phyloP scores from a whole-genome alignment of 2,888 invertebrate species.

The Prosapia bicincta region DNA sequence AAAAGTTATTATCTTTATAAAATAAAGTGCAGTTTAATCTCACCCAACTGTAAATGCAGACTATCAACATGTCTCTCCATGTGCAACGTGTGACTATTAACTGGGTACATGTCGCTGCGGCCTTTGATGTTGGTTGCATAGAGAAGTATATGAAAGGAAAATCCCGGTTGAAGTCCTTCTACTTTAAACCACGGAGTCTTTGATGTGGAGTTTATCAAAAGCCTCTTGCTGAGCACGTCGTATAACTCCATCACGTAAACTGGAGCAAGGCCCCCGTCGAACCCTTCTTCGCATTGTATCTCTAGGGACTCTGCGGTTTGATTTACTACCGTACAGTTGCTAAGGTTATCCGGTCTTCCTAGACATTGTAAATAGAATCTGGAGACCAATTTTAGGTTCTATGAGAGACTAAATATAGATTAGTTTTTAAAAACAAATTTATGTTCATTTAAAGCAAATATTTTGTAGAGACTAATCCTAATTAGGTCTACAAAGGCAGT shows the following conservation, averaged over 20 bases:
- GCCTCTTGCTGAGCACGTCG: conserved; percentile 49
- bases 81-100: conserved; percentile 68
- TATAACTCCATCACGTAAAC: conserved; percentile 70
- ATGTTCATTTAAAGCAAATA: too few species aligned
- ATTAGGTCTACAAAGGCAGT: too few species aligned
- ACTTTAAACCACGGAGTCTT: conserved; percentile 62
- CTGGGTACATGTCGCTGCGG: conserved; percentile 59
- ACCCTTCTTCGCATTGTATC: conserved; percentile 70
- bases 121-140: conserved; percentile 72
- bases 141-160: conserved; percentile 63
- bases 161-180: conserved; percentile 62
- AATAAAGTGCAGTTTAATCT: too few species aligned
- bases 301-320: conserved; percentile 68
- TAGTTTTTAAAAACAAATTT: too few species aligned
- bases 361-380: conserved; percentile 27
- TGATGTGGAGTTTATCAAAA: conserved; percentile 57
- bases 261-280: conserved; percentile 71
- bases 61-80: conserved; percentile 51
- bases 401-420: too few species aligned
- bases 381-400: too few species aligned
- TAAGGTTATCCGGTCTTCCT: conserved; percentile 70
- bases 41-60: conserved; percentile 30
- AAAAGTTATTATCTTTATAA: too few species aligned
- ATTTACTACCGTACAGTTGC: conserved; percentile 70
- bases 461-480: too few species aligned